A percentile compares a stretch with the other conserved stretches of the same genome.
phyloP scores from a whole-genome alignment of 2,113 vertebrate species.

The Serinus canaria region DNA sequence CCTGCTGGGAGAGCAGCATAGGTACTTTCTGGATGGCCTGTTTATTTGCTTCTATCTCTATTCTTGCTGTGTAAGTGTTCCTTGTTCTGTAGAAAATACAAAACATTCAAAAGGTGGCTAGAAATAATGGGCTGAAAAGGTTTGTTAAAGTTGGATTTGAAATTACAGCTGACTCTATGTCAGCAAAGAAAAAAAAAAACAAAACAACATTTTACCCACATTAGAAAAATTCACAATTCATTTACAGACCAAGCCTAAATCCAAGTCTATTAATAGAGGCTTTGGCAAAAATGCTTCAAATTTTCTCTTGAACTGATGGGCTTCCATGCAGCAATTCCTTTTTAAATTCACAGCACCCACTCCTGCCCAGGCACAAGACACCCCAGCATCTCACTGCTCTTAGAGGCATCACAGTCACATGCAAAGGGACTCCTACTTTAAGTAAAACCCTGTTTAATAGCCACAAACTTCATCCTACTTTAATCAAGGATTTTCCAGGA shows the following conservation, averaged over 20 bases:
- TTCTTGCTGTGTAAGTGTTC: neutral
- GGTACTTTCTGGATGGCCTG: neutral
- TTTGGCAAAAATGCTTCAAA: neutral
- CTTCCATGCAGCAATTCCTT: neutral
- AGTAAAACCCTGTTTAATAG: neutral
- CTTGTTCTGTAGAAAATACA: neutral
- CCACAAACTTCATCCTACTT: neutral
- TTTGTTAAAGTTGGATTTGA: neutral
- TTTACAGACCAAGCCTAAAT: neutral
- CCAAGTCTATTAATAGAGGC: neutral
- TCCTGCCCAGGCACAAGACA: neutral
- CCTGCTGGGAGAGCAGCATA: conserved; percentile 4
- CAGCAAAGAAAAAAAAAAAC: neutral
- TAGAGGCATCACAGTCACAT: neutral
- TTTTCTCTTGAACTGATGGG: neutral
- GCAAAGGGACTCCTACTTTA: neutral
- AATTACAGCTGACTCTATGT: neutral
- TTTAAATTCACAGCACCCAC: neutral
- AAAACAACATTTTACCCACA: neutral
- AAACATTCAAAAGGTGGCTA: neutral
- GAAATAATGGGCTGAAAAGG: neutral
- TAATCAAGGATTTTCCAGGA: neutral
- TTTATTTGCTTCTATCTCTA: neutral
- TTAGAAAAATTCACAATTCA: neutral
- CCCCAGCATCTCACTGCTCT: neutral